Conservation (phyloP, 2,888 invertebrate genomes). For the Campoplex nolae region DNA sequence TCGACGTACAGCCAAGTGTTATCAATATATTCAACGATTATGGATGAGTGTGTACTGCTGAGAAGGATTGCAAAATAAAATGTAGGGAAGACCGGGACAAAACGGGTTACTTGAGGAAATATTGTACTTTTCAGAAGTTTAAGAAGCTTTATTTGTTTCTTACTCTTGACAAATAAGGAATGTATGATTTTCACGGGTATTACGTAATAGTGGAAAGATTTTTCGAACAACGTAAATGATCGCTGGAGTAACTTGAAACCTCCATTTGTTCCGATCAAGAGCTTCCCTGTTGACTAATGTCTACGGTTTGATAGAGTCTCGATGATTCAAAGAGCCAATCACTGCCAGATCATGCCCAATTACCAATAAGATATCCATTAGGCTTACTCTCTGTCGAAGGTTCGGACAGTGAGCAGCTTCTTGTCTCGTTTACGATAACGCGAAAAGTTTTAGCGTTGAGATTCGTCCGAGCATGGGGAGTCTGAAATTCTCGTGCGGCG, state of each 20-base stretch:
- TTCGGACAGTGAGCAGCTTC: slow-evolving; percentile 14
- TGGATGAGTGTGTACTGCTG: not conserved
- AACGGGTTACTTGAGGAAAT: too few species aligned
- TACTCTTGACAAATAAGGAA: too few species aligned
- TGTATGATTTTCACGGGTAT: not conserved
- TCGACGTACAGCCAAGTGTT: too few species aligned
- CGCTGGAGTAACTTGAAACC: not conserved
- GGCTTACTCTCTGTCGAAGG: slow-evolving; percentile 22
- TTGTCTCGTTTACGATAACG: slow-evolving; percentile 47
- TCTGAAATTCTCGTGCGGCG: slow-evolving; percentile 27
- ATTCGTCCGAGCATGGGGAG: not conserved
- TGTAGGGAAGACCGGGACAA: not conserved
- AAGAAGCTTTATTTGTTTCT: too few species aligned
- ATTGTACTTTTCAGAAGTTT: too few species aligned
- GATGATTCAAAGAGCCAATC: slow-evolving; percentile 12
- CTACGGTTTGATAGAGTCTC: not conserved
- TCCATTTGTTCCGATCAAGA: not conserved
- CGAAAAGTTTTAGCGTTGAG: slow-evolving; percentile 34
- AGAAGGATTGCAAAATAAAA: not conserved
- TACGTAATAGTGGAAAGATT: slow-evolving; percentile 1
- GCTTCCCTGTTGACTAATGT: not conserved
- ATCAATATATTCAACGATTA: too few species aligned
- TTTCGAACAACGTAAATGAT: not conserved
- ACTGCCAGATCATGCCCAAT: not conserved
- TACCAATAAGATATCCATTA: slow-evolving; percentile 47